These are phyloP conservation scores for Sylvietta virens DNA, from an alignment of 2,113 vertebrate species.

Conservation along the genomic window DNA sequence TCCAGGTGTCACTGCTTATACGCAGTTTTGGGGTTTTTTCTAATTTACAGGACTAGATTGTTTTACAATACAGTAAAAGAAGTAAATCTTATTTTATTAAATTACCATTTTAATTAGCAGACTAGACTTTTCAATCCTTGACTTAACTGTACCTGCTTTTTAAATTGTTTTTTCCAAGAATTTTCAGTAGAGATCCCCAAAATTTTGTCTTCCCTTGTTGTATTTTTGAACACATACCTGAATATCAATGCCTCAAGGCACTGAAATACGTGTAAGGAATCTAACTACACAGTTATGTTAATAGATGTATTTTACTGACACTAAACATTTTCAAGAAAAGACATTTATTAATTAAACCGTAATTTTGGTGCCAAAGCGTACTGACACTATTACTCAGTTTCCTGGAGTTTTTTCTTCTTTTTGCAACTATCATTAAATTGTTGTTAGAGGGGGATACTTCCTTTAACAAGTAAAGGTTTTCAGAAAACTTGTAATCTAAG, in stretches of 20 bases:
- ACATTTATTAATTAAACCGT: background rate
- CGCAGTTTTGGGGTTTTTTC: background rate
- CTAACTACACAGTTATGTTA: background rate
- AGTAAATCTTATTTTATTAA: background rate
- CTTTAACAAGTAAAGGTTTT: background rate
- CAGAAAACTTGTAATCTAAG: background rate
- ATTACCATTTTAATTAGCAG: background rate
- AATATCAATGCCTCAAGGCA: background rate
- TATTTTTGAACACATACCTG: background rate
- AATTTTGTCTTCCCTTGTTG: background rate
- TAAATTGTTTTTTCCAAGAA: background rate
- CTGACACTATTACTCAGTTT: background rate
- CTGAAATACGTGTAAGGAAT: background rate
- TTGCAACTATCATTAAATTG: background rate
- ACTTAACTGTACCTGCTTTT: background rate
- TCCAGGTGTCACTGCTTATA: background rate
- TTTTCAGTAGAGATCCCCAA: background rate
- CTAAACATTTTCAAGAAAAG: background rate
- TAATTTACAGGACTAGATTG: background rate
- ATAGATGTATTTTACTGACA: background rate
- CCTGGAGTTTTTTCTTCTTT: background rate
- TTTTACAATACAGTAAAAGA: background rate
- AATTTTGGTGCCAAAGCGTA: background rate
- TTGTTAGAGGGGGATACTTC: background rate
- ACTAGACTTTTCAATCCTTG: background rate